Conservation (phyloP, 1,140 invertebrate species). For the Orussus abietinus region DNA sequence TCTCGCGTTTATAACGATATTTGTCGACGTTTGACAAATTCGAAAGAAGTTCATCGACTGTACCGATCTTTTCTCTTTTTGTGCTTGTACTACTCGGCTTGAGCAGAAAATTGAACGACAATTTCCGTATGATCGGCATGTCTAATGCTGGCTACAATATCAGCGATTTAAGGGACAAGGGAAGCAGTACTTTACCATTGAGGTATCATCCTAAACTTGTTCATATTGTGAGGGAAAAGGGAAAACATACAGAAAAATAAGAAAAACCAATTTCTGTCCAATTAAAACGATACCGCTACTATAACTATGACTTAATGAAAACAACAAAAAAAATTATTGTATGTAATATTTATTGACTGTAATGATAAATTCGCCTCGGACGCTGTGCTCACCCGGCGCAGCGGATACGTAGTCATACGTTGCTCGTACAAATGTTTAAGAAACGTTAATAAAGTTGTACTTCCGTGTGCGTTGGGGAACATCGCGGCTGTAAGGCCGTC, state of each 20-base stretch:
- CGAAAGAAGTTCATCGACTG: no score
- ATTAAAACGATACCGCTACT: conserved; percentile 50
- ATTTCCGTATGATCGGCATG: no score
- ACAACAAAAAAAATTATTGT: conserved; percentile 37
- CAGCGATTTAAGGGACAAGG: background rate
- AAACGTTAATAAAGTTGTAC: background rate
- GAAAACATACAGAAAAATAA: no score
- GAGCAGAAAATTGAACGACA: no score
- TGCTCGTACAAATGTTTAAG: conserved; percentile 1
- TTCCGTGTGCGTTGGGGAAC: conserved; percentile 16
- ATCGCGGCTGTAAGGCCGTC: conserved; percentile 19
- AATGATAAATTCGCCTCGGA: conserved; percentile 30
- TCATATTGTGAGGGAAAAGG: conserved; percentile 36
- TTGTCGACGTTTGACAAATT: no score
- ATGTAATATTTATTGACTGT: conserved; percentile 47
- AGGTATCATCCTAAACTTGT: conserved; percentile 34
- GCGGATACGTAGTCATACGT: conserved; percentile 5
- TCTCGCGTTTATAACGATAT: no score
- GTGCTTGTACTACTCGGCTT: no score
- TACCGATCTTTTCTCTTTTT: no score
- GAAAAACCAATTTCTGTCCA: conserved; percentile 45
- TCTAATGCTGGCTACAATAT: no score
- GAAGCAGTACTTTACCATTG: conserved; percentile 28
- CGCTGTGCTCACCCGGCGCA: conserved; percentile 25
- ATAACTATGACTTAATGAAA: conserved; percentile 36